phyloP scores from a whole-genome alignment of 2,797 vertebrate species.

The Fistularia commersonii region DNA sequence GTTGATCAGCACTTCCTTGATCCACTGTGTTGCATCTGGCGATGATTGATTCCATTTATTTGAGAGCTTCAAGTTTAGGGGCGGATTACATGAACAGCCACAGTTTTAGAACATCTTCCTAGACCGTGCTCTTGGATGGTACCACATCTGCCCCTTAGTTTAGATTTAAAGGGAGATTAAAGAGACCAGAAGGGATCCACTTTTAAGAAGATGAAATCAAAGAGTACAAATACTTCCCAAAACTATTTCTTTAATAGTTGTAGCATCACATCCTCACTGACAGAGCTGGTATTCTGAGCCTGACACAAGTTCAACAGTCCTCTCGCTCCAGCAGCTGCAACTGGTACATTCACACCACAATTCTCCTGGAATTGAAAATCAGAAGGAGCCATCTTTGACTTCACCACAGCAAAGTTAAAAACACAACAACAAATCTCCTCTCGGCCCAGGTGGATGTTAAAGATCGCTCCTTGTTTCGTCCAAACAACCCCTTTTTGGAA shows the following conservation, averaged over 20 bases:
- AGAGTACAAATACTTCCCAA: slow-evolving; percentile 1
- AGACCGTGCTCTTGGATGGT: too few species aligned
- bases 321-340: slow-evolving; percentile 4
- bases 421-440: too few species aligned
- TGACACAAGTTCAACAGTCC: background rate
- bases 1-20: too few species aligned
- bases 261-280: slow-evolving; percentile 7
- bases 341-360: slow-evolving; percentile 11
- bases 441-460: slow-evolving; percentile 6
- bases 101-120: too few species aligned
- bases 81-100: too few species aligned
- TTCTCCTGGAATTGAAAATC: slow-evolving; percentile 1
- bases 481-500: background rate
- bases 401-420: too few species aligned
- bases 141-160: too few species aligned
- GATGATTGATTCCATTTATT: too few species aligned
- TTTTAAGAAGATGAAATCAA: background rate
- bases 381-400: slow-evolving; percentile 35
- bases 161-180: too few species aligned
- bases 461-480: slow-evolving; percentile 27
- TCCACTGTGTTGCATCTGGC: too few species aligned
- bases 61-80: too few species aligned
- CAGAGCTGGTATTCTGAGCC: slow-evolving; percentile 8
- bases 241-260: slow-evolving; percentile 4
- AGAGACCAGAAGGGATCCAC: too few species aligned